phyloP scores from a whole-genome alignment of 2,113 vertebrate species.

The Solea solea region DNA sequence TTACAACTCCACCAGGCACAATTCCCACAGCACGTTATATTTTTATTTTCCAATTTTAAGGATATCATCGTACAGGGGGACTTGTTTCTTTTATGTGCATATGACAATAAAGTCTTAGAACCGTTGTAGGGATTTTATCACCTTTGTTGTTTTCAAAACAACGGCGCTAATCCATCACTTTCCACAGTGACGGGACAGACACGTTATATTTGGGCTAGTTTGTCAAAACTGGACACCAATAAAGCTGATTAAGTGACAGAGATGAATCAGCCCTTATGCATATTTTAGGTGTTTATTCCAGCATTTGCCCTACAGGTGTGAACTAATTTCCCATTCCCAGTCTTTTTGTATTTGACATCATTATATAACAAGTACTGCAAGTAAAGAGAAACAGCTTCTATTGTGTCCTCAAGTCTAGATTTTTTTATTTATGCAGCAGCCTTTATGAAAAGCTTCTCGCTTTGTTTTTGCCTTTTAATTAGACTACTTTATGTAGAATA shows the following conservation, averaged over 20 bases:
- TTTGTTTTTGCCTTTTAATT: background rate
- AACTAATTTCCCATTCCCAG: slow-evolving; percentile 7
- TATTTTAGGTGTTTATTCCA: slow-evolving; percentile 32
- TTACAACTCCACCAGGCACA: background rate
- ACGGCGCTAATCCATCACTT: slow-evolving; percentile 38
- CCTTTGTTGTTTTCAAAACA: slow-evolving; percentile 33
- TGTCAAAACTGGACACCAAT: slow-evolving; percentile 33
- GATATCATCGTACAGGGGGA: too few relatives aligned
- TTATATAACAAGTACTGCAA: background rate
- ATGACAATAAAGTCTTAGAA: too few relatives aligned
- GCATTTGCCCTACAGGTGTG: background rate
- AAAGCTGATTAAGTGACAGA: slow-evolving; percentile 42
- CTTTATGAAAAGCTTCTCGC: too few relatives aligned
- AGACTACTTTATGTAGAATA: background rate
- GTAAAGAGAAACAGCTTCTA: background rate
- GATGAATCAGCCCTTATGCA: slow-evolving; percentile 29
- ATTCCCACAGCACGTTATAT: slow-evolving; percentile 6
- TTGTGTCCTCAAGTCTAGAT: background rate
- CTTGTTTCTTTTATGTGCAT: too few relatives aligned
- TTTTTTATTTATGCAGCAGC: background rate
- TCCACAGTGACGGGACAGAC: slow-evolving; percentile 26
- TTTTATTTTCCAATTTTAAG: too few relatives aligned
- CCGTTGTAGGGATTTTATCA: too few relatives aligned
- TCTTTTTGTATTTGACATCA: background rate
- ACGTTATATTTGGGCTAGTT: slow-evolving; percentile 16